These are phyloP conservation scores for Anastrepha ludens DNA, from an alignment of 1,140 invertebrate genomes.

Conservation along the genomic window DNA sequence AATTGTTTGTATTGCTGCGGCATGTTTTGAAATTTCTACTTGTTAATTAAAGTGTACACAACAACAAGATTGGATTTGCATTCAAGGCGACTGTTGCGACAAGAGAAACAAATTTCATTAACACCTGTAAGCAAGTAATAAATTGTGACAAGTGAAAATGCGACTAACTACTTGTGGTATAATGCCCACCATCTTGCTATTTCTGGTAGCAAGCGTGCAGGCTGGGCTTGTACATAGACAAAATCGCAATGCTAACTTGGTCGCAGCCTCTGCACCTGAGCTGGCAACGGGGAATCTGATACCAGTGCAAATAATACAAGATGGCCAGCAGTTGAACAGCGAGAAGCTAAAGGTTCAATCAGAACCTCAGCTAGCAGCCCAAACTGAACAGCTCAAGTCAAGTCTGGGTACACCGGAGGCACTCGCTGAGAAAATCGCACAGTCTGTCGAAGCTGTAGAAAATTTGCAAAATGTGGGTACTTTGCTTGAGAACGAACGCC, in stretches of 20 bases:
- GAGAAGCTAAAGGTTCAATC: background rate
- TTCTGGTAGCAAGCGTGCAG: background rate
- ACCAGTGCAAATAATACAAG: constrained; percentile 46
- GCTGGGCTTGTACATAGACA: constrained; percentile 49
- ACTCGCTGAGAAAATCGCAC: constrained; percentile 42
- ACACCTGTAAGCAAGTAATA: background rate
- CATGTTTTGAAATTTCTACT: constrained; percentile 7
- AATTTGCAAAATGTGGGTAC: background rate
- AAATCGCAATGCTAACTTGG: background rate
- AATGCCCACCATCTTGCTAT: background rate
- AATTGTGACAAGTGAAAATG: constrained; percentile 51
- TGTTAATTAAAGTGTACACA: constrained; percentile 22
- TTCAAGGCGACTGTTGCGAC: background rate
- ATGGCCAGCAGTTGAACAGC: background rate
- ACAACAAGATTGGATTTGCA: constrained; percentile 8
- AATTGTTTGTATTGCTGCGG: constrained; percentile 30
- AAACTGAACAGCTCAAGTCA: background rate
- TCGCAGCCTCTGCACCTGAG: background rate
- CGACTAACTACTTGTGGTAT: background rate
- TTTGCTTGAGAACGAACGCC: constrained; percentile 7
- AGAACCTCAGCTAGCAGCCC: background rate
- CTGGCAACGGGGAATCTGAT: constrained; percentile 10
- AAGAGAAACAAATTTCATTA: background rate
- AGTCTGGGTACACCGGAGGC: background rate
- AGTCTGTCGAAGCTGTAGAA: constrained; percentile 37